Evolutionary conservation across 2,113 vertebrate species (phyloP), one percentile per base, ranked within the genome.

Genomic region (Nesoenas mayeri): DNA sequence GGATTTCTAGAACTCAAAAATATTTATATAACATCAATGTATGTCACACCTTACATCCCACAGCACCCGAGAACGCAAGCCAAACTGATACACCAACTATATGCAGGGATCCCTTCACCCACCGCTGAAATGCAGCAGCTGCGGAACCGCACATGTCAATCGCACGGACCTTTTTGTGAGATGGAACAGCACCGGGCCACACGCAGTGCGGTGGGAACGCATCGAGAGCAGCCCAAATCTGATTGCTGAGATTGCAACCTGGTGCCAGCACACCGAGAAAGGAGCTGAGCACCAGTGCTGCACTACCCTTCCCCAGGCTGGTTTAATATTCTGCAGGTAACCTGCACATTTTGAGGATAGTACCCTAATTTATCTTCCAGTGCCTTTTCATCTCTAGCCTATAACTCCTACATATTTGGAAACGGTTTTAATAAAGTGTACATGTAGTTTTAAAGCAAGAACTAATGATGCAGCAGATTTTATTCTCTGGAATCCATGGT

Each of bases 291-390:
- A 78, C 50, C 47, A 15, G 4, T 38, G 58, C 79, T 53, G 65
- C 1, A 0, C 53, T 64, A 67, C 31, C 0, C 0, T 9, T 70
- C 60, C 54, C 51, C 62, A 71, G 60, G 31, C 17, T 1, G 0
- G 28, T 32, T 90, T 74, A 62, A 79, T 77, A 83, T 86, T 84
- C 85, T 91, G 82, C 67, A 77, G 53, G 44, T 51, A 72, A 72
- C 44, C 8, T 81, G 61, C 31, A 87, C 80, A 86, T 93, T 94
- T 65, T 60, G n/a, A 75, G 57, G 47, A 32, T 4, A 44, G 79
- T 11, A 40, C 18, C 51, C 32, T 58, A 74, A 74, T 95, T 92
- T 89, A 81, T 87, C 87, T 90, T 82, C 31, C 64, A 72, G 48
- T n/a, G 31, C 61, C 51, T 95, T 92, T 94, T 95, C 53, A 62